A percentile compares a stretch with the other conserved stretches of the same genome.
Evolutionary conservation across 2,797 vertebrate genomes (phyloP).

Genomic region (Streptopelia turtur): DNA sequence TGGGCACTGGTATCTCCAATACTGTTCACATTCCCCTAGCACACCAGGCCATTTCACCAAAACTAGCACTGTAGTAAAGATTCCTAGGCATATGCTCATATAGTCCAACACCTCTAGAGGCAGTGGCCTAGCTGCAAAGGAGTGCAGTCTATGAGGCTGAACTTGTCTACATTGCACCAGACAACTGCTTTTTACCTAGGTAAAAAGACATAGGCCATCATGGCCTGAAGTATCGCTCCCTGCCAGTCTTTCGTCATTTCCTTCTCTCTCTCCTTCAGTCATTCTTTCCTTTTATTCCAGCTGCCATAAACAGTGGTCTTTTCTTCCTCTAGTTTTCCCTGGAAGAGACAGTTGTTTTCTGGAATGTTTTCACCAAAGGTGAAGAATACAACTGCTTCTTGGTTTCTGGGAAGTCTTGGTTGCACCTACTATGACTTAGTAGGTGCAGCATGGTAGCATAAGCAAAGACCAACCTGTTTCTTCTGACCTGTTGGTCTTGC

Average conservation of each 20-base stretch:
- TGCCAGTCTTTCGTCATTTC: not conserved
- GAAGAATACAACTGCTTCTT: not conserved
- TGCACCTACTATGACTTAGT: not conserved
- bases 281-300: not conserved
- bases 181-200: not conserved
- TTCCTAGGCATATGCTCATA: not conserved
- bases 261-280: not conserved
- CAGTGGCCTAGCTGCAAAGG: not conserved
- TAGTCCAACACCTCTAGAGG: not conserved
- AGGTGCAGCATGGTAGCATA: not conserved
- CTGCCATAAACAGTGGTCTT: not conserved
- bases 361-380: not conserved
- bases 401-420: not conserved
- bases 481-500: not conserved
- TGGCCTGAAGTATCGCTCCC: not conserved
- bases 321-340: not conserved
- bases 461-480: not conserved
- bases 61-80: not conserved
- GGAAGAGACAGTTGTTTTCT: not conserved
- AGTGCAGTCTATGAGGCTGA: not conserved
- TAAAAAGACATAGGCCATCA: not conserved
- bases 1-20: not conserved
- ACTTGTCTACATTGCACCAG: not conserved
- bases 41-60: not conserved
- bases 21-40: not conserved